These are phyloP conservation scores for Ptychadena robeensis DNA, from an alignment of 2,797 vertebrate species.

Conservation along the genomic window DNA sequence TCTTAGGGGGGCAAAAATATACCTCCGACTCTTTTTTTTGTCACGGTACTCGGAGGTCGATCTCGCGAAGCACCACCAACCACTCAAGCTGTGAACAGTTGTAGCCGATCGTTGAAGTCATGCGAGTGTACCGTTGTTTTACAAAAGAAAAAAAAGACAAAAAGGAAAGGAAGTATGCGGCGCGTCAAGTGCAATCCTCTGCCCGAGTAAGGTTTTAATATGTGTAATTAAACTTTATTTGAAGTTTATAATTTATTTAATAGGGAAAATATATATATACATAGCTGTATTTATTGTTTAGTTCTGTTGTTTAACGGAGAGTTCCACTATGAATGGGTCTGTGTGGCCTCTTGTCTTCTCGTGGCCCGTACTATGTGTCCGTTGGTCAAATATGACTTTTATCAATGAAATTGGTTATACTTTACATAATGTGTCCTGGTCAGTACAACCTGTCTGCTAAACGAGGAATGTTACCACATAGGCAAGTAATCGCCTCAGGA, in stretches of 20 bases:
- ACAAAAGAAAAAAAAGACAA: neutral
- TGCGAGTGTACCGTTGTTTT: neutral
- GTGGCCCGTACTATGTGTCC: neutral
- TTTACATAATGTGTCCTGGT: too few relatives aligned
- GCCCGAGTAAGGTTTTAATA: neutral
- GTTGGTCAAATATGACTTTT: too few relatives aligned
- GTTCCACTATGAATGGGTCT: neutral
- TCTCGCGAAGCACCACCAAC: slow-evolving; percentile 6
- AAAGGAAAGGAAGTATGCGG: neutral
- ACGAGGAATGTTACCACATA: too few relatives aligned
- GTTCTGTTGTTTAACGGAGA: neutral
- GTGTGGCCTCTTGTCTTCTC: neutral
- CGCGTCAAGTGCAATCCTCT: neutral
- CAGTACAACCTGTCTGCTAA: too few relatives aligned
- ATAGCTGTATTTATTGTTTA: neutral
- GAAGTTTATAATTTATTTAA: slow-evolving; percentile 1
- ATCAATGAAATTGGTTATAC: too few relatives aligned
- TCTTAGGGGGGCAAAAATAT: too few relatives aligned
- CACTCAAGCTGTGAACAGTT: slow-evolving; percentile 52
- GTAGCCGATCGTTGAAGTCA: neutral
- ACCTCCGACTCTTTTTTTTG: neutral
- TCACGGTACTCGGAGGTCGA: neutral
- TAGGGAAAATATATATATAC: neutral
- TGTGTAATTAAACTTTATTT: neutral
- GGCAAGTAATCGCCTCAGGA: too few relatives aligned